Conservation (phyloP, 2,888 invertebrate species). For the Alloscopus bannaensis region DNA sequence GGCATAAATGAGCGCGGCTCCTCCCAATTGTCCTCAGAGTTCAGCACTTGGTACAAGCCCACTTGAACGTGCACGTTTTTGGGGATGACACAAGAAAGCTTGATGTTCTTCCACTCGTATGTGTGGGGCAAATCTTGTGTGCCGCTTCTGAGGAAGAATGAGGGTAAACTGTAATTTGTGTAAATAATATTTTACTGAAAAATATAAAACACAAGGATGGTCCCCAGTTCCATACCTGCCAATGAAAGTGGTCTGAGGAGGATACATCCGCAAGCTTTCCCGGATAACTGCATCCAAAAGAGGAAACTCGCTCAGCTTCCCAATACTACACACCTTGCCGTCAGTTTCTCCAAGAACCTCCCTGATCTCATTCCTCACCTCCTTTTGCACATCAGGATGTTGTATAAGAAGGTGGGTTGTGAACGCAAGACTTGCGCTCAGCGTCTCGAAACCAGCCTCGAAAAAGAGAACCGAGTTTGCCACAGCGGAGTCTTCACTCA, state of each 20-base stretch:
- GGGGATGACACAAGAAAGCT: conserved; percentile 38
- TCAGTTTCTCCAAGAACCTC: too few species aligned
- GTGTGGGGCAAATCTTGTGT: conserved; percentile 23
- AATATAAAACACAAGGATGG: too few species aligned
- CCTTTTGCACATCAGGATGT: conserved; percentile 53
- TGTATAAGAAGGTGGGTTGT: conserved; percentile 60
- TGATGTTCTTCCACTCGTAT: background rate
- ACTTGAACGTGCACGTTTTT: conserved; percentile 63
- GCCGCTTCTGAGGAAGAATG: conserved; percentile 42
- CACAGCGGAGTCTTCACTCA: conserved; percentile 42
- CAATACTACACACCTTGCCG: too few species aligned
- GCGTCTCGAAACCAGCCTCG: conserved; percentile 68
- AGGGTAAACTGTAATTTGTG: conserved; percentile 8
- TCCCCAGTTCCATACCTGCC: conserved; percentile 65
- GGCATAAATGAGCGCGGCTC: conserved; percentile 55
- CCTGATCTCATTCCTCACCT: conserved; percentile 52
- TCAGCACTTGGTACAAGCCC: conserved; percentile 60
- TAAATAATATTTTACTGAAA: conserved; percentile 2
- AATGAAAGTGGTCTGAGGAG: conserved; percentile 69
- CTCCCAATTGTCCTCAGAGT: conserved; percentile 46
- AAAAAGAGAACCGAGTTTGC: conserved; percentile 69
- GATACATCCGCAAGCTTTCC: conserved; percentile 63
- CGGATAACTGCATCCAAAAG: conserved; percentile 57
- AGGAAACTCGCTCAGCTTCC: conserved; percentile 23
- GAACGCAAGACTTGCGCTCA: conserved; percentile 60